These are phyloP conservation scores for Holothuria scabra DNA, from an alignment of 53 echinoderm and acorn worm species.

Conservation along the genomic window DNA sequence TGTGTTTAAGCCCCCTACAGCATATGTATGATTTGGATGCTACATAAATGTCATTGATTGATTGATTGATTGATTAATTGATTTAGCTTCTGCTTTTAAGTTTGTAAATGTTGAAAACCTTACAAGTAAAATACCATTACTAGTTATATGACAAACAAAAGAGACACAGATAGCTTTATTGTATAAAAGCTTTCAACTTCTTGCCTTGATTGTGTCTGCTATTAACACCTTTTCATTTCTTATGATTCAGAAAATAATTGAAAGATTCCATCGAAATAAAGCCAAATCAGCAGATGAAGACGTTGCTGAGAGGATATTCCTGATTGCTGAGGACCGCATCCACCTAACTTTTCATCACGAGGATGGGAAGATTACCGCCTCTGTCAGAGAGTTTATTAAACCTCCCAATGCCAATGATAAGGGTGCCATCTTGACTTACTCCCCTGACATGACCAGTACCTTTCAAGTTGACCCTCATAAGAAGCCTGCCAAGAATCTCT, in stretches of 20 bases:
- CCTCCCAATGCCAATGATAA: conserved; percentile 96
- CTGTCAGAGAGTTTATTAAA: conserved; percentile 93
- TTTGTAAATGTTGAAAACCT: no score
- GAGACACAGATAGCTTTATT: no score
- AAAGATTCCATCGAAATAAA: conserved; percentile 83
- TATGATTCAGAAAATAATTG: conserved; percentile 83
- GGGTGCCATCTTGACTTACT: conserved; percentile 82
- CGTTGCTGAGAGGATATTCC: conserved; percentile 83
- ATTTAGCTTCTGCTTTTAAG: no score
- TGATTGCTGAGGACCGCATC: conserved; percentile 93
- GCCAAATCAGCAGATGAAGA: conserved; percentile 82
- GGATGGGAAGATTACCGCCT: conserved; percentile 91
- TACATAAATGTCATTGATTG: no score
- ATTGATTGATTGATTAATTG: no score
- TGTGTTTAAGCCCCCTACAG: no score
- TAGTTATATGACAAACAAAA: no score
- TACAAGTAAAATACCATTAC: no score
- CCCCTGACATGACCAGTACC: conserved; percentile 87
- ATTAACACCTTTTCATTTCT: no score
- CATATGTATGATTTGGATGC: no score
- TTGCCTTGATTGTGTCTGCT: no score
- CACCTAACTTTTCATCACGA: conserved; percentile 82
- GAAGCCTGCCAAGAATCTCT: conserved; percentile 82
- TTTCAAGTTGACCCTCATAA: conserved; percentile 89
- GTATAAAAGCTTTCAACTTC: no score